These are phyloP conservation scores for cat (Felis catus) DNA, from an alignment of 2,113 vertebrate genomes.

Conservation along the genomic window DNA sequence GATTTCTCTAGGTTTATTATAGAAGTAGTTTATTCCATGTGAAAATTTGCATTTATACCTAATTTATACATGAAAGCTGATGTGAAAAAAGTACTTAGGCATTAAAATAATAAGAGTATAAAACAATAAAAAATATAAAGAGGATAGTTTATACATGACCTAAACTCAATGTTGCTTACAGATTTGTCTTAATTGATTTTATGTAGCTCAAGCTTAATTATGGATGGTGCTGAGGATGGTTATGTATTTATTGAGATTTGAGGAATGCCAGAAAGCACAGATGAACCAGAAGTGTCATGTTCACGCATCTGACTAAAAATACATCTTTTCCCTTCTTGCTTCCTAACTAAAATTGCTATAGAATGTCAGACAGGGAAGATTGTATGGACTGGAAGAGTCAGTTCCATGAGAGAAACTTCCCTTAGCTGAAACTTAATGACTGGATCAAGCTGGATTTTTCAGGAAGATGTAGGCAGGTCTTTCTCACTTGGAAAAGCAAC, in stretches of 20 bases:
- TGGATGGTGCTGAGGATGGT: not conserved
- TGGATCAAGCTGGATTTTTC: not conserved
- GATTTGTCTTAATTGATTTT: constrained; percentile 1
- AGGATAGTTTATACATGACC: not conserved
- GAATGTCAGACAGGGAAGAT: constrained; percentile 10
- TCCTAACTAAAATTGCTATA: constrained; percentile 36
- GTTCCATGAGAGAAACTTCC: not conserved
- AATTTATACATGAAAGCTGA: not conserved
- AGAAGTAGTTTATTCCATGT: not conserved
- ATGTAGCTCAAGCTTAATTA: not conserved
- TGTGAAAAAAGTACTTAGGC: not conserved
- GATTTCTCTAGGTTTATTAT: not conserved
- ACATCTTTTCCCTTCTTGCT: not conserved
- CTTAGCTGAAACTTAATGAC: not conserved
- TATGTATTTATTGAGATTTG: constrained; percentile 48
- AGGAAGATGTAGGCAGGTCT: not conserved
- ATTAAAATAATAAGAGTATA: not conserved
- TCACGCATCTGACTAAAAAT: constrained; percentile 51
- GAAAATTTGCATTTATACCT: not conserved
- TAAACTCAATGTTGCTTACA: not conserved
- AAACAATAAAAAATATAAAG: not conserved
- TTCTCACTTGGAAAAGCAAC: constrained; percentile 43
- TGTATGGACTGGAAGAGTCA: not conserved
- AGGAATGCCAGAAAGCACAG: constrained; percentile 65
- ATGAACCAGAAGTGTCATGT: constrained; percentile 58